A percentile compares a stretch with the other conserved stretches of the same genome.
These are phyloP conservation scores for Nomada hirtipes DNA, from an alignment of 2,888 invertebrate genomes.

Conservation along the genomic window DNA sequence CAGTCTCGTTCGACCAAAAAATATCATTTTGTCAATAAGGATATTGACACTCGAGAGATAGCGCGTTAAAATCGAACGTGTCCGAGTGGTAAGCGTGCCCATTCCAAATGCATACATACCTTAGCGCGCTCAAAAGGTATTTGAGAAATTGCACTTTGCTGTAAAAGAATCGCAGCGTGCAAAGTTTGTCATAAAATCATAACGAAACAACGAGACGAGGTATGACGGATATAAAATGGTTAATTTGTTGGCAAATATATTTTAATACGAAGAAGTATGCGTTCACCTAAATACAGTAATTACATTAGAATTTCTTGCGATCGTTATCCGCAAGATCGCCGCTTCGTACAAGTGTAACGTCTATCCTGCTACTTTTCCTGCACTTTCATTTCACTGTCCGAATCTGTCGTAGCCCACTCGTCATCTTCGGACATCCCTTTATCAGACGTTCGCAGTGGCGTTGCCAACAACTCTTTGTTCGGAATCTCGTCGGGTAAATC, in stretches of 20 bases:
- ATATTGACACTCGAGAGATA: conserved; percentile 12
- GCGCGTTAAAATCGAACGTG: not conserved
- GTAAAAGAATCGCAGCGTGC: too few relatives aligned
- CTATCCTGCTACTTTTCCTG: not conserved
- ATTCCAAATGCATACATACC: too few relatives aligned
- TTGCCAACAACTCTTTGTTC: not conserved
- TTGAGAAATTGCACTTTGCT: too few relatives aligned
- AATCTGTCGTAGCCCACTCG: conserved; percentile 60
- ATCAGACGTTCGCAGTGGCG: not conserved
- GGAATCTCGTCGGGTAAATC: conserved; percentile 36
- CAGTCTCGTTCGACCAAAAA: conserved; percentile 7
- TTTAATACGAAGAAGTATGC: conserved; percentile 6
- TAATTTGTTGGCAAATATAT: conserved; percentile 34
- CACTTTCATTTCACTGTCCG: conserved; percentile 35
- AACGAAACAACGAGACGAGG: too few relatives aligned
- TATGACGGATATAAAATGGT: conserved; percentile 25
- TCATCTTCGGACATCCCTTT: conserved; percentile 34
- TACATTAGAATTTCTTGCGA: not conserved
- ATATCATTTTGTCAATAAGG: conserved; percentile 8
- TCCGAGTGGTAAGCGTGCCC: not conserved
- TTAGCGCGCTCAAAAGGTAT: too few relatives aligned
- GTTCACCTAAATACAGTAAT: not conserved
- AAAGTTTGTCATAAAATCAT: too few relatives aligned
- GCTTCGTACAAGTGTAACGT: not conserved
- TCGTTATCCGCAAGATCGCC: not conserved